Conservation (phyloP, 2,797 vertebrate species). For the Rhinoraja longicauda region DNA sequence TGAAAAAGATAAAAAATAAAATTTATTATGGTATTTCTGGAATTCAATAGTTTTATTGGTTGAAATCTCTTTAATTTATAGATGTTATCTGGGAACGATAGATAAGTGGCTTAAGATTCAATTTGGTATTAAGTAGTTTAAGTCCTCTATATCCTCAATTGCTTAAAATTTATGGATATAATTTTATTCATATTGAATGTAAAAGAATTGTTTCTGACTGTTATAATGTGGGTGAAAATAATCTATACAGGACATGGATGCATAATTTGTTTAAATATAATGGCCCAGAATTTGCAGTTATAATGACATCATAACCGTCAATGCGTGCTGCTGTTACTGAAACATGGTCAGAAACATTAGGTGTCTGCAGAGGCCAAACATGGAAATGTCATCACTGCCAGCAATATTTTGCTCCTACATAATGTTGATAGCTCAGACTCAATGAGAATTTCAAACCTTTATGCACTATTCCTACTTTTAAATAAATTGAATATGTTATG, state of each 20-base stretch:
- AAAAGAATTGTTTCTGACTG: not conserved
- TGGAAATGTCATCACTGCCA: too few species aligned
- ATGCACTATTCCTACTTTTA: too few species aligned
- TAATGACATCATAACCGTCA: too few species aligned
- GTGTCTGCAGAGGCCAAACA: too few species aligned
- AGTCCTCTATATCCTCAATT: not conserved
- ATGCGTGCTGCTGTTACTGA: too few species aligned
- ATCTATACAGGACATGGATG: not conserved
- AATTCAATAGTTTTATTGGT: not conserved
- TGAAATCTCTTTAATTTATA: not conserved
- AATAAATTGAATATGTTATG: too few species aligned
- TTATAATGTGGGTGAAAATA: not conserved
- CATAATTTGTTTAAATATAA: not conserved
- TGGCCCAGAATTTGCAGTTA: not conserved
- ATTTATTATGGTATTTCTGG: not conserved
- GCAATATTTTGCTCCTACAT: too few species aligned
- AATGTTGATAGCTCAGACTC: too few species aligned
- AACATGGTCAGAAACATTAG: too few species aligned
- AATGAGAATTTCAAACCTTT: too few species aligned
- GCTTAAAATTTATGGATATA: not conserved
- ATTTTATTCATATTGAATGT: not conserved
- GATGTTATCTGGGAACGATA: not conserved
- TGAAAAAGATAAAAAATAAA: not conserved
- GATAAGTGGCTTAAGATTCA: not conserved
- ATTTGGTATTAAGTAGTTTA: not conserved